Conservation (phyloP, 2,113 vertebrate genomes). For the Globicephala melas region DNA sequence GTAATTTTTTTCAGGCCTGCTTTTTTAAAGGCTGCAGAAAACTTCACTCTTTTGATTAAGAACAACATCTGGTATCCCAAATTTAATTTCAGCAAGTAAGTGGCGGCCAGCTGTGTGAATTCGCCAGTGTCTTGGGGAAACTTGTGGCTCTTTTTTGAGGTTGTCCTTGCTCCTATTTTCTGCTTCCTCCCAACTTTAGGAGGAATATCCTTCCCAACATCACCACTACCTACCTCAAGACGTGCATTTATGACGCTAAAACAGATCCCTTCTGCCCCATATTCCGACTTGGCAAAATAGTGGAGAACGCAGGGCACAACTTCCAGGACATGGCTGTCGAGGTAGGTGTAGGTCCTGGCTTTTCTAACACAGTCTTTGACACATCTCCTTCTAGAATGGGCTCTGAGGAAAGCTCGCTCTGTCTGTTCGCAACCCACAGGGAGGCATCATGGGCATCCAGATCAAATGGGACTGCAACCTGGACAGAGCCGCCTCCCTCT, state of each 20-base stretch:
- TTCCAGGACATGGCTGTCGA: conserved; percentile 91
- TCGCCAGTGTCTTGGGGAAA: background rate
- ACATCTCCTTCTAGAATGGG: accelerated
- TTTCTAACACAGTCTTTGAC: background rate
- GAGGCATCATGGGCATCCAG: conserved; percentile 89
- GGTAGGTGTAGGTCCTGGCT: conserved; percentile 72
- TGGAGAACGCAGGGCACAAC: conserved; percentile 84
- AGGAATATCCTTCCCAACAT: conserved; percentile 87
- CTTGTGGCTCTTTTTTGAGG: background rate
- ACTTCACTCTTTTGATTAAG: conserved; percentile 94
- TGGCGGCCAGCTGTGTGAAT: background rate
- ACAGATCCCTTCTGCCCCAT: conserved; percentile 91
- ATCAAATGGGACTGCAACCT: conserved; percentile 89
- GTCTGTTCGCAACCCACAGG: conserved; percentile 74
- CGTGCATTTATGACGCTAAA: conserved; percentile 82
- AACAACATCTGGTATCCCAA: conserved; percentile 93
- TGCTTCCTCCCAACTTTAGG: conserved; percentile 72
- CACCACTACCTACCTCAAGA: conserved; percentile 86
- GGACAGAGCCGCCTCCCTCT: conserved; percentile 82
- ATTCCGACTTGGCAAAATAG: conserved; percentile 87
- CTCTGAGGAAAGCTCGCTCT: background rate
- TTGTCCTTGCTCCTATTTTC: background rate
- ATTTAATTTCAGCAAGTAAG: conserved; percentile 91
- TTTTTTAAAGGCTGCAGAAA: conserved; percentile 86
- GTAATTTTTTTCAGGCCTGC: conserved; percentile 82